A percentile compares a stretch with the other conserved stretches of the same genome.
phyloP scores from a whole-genome alignment of 2,797 vertebrate species.

The Ceryle rudis region DNA sequence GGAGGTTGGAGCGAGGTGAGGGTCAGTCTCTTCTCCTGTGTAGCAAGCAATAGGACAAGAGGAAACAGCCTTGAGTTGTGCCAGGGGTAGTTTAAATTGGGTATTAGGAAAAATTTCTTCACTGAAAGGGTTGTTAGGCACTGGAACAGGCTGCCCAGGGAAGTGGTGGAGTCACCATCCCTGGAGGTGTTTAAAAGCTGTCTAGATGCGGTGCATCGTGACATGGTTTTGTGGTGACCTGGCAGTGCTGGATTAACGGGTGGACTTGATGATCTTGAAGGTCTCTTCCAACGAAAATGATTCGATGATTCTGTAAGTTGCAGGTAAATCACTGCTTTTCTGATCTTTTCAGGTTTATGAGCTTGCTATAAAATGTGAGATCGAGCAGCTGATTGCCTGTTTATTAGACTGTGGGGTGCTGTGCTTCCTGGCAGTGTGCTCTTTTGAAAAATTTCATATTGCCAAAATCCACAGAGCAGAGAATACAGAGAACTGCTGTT shows the following conservation, averaged over 20 bases:
- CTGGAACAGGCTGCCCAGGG: not conserved
- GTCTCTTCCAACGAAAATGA: not conserved
- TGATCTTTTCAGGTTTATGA: not conserved
- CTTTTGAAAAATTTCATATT: not conserved
- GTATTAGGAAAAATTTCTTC: not conserved
- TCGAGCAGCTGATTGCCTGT: not conserved
- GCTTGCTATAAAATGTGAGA: not conserved
- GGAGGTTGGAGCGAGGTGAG: not conserved
- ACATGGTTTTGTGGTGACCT: not conserved
- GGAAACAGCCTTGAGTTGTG: not conserved
- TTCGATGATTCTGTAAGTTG: not conserved
- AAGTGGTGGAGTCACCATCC: not conserved
- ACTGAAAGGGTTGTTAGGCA: not conserved
- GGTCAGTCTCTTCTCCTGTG: not conserved
- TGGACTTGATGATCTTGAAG: not conserved
- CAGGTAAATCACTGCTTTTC: not conserved
- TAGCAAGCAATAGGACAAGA: not conserved
- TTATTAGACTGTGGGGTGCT: not conserved
- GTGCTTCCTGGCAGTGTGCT: not conserved
- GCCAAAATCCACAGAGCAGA: not conserved
- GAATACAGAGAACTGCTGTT: not conserved
- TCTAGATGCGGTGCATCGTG: not conserved
- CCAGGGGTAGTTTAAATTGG: not conserved
- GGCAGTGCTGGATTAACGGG: not conserved
- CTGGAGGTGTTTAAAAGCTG: not conserved